Evolutionary conservation across 1,140 invertebrate genomes (phyloP), one percentile per base, ranked within the genome.

Genomic region (Charaxes varanes): DNA sequence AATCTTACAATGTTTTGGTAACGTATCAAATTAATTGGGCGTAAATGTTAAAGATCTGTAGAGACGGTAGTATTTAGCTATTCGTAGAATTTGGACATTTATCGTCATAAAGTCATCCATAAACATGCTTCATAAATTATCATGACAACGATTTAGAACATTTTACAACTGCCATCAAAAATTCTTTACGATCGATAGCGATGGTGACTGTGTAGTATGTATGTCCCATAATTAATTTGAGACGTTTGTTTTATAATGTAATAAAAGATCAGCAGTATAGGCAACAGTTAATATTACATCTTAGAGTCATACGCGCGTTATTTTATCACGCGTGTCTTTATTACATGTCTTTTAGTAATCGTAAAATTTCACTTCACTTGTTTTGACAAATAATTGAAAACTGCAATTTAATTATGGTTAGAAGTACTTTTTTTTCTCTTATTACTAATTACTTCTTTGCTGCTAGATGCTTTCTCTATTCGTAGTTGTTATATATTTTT

Each of bases 111-210:
- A 80, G 68, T 56, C 54, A 47, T 66, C 69, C 72, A 72, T 83
- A 79, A 83, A 80, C 72, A 79, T 70, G 79, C 53, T 66, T 78
- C 72, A 77, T 76, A 83, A 83, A 83, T 80, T 83, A 80, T 83
- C 64, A 83, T 53, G 70, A 73, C 67, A 64, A 68, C 70, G 63
- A 79, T 83, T 80, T 69, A 63, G 74, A 74, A 68, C 63, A 72
- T 80, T 83, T 83, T 80, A 83, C 74, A 83, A 63, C 79, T 36
- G 72, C 70, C 42, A 83, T 83, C 66, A 83, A 81, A 72, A 53
- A 65, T 70, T 62, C 62, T 83, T 79, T 80, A 80, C 66, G 79
- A 80, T 66, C 68, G 46, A 70, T 71, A 57, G 53, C 64, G 65
- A 77, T 69, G 52, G 63, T 62, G 70, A 71, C 65, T 77, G 66